Evolutionary conservation across 2,888 invertebrate genomes (phyloP).

Genomic region (Caenorhabditis sp.): DNA sequence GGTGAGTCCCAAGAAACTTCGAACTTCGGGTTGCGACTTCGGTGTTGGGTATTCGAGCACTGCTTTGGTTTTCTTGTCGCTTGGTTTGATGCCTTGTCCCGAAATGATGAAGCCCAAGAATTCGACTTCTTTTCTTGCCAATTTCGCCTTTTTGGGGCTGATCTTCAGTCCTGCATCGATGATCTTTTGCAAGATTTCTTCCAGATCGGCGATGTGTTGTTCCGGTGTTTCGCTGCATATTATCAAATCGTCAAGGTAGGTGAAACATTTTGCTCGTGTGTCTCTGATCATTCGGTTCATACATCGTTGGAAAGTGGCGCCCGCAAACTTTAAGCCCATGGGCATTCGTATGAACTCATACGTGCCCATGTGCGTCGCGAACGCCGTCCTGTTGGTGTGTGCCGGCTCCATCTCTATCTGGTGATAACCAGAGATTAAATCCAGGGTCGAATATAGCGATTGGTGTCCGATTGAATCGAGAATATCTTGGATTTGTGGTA

Average conservation of each 20-base stretch:
- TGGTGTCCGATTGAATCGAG: slow-evolving; percentile 13
- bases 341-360: slow-evolving; percentile 25
- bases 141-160: slow-evolving; percentile 28
- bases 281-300: slow-evolving; percentile 14
- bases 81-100: slow-evolving; percentile 33
- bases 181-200: slow-evolving; percentile 22
- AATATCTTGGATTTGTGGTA: slow-evolving; percentile 20
- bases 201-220: slow-evolving; percentile 33
- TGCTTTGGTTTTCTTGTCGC: slow-evolving; percentile 33
- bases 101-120: slow-evolving; percentile 42
- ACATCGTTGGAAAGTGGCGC: slow-evolving; percentile 21
- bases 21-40: slow-evolving; percentile 13
- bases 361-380: slow-evolving; percentile 11
- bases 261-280: slow-evolving; percentile 6
- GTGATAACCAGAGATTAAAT: slow-evolving; percentile 27
- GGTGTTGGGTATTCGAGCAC: slow-evolving; percentile 22
- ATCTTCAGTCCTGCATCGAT: slow-evolving; percentile 40
- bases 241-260: slow-evolving; percentile 40
- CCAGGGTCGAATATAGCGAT: slow-evolving; percentile 20
- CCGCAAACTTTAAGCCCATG: slow-evolving; percentile 25
- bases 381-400: slow-evolving; percentile 22
- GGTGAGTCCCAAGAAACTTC: slow-evolving; percentile 25
- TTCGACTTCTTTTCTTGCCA: slow-evolving; percentile 19
- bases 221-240: slow-evolving; percentile 5
- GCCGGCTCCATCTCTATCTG: slow-evolving; percentile 18